Base-by-base conservation (phyloP, 2,888 invertebrate genomes). In the Drosophila neoperkinsi region DNA sequence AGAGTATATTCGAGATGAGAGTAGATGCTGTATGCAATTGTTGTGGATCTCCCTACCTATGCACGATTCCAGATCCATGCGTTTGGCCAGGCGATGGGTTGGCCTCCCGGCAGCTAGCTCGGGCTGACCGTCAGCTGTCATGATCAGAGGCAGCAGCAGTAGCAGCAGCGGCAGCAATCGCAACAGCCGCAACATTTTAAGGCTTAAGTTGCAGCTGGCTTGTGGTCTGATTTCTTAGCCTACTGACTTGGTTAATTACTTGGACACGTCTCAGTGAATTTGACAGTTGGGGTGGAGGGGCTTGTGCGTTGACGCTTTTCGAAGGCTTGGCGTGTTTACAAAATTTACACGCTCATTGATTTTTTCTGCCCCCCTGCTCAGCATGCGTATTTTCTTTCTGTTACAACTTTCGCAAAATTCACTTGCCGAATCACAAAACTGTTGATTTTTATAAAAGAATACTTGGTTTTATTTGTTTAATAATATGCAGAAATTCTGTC, bases 41-140 rank as follows among this genome's bases (percentile, higher is more conserved):
- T 9, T 11, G 16, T 25, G 16, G 16, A 2, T 25, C 1, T 46
- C 4, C 52, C 74, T 90, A 93, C 93, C 92, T 82, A 93, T 85
- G 81, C 93, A 93, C 11, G 89, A 80, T 61, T 93, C 93, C 77
- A 93, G 83, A 74, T 93, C 93, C 92, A 93, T 92, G 71, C 93
- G 91, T 69, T 93, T 93, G 76, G 87, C 88, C 65, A 93, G 74
- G 4, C 71, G 91, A 84, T 92, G 93, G 6, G 61, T 34, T 51
- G 65, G 36, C 3, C 51, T 34, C 21, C 2, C 25, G 9, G 57
- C 69, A 21, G 76, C 74, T 57, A 74, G 59, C 66, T 90, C 90
- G 7, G 79, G 79, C 58, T 84, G 82, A 10, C 61, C 86, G 16
- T 59, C 81, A 76, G 71, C 73, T 74, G 73, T 84, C 73, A 67